phyloP scores from a whole-genome alignment of 1,140 invertebrate species.

The Drosophila truncata region DNA sequence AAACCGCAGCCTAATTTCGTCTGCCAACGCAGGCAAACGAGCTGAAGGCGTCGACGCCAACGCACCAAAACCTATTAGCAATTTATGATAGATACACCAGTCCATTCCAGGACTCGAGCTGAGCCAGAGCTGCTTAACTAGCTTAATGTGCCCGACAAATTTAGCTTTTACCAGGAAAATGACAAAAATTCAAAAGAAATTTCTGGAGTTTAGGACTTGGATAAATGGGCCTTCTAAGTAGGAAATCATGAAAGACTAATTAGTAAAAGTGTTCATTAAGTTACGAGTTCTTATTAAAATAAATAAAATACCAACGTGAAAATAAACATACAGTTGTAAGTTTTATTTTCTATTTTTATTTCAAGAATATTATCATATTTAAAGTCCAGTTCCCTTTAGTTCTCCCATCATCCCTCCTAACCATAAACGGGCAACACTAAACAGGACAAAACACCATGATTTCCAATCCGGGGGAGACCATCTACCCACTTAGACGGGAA shows the following conservation, averaged over 20 bases:
- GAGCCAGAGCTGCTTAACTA: slow-evolving; percentile 12
- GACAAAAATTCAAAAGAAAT: not conserved
- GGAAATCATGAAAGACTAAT: not conserved
- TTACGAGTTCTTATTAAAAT: not conserved
- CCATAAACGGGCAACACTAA: slow-evolving; percentile 11
- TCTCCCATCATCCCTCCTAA: not conserved
- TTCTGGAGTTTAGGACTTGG: not conserved
- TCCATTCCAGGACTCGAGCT: slow-evolving; percentile 1
- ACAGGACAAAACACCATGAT: slow-evolving; percentile 37
- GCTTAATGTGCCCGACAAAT: not conserved
- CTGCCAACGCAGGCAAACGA: slow-evolving; percentile 66
- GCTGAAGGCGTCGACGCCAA: slow-evolving; percentile 49
- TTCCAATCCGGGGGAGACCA: slow-evolving; percentile 40
- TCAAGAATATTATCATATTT: not conserved
- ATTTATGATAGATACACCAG: slow-evolving; percentile 62
- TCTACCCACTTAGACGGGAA: slow-evolving; percentile 57
- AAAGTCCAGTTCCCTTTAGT: not conserved
- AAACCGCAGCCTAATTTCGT: slow-evolving; percentile 61
- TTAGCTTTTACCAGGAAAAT: slow-evolving; percentile 12
- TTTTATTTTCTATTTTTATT: too few relatives aligned
- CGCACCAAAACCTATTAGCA: slow-evolving; percentile 69
- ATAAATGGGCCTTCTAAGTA: not conserved
- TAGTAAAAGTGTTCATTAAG: not conserved
- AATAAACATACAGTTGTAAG: too few relatives aligned
- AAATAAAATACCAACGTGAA: too few relatives aligned